Evolutionary conservation across 2,888 invertebrate species (phyloP).

Genomic region (Mactromeris polynyma): DNA sequence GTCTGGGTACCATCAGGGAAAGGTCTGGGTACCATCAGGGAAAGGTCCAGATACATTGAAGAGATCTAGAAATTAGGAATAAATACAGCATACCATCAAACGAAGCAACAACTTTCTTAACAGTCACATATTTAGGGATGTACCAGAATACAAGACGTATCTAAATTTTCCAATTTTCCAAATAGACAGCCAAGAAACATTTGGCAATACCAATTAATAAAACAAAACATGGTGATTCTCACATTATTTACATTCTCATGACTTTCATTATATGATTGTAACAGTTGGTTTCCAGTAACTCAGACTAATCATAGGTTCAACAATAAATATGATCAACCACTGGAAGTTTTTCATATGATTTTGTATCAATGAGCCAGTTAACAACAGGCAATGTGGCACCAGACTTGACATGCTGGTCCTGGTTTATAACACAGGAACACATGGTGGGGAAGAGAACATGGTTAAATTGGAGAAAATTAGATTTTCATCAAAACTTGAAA

Average conservation of each 20-base stretch:
- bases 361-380: not conserved
- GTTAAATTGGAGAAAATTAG: not conserved
- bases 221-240: not conserved
- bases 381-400: not conserved
- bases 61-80: too few relatives aligned
- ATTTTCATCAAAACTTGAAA: slow-evolving; percentile 15
- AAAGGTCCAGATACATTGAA: too few relatives aligned
- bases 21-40: too few relatives aligned
- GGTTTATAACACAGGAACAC: not conserved
- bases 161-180: not conserved
- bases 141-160: not conserved
- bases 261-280: not conserved
- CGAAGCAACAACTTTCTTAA: too few relatives aligned
- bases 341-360: not conserved
- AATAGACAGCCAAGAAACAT: not conserved
- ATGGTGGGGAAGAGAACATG: not conserved
- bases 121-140: not conserved
- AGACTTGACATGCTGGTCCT: not conserved
- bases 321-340: not conserved
- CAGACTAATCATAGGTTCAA: slow-evolving; percentile 10
- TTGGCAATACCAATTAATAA: not conserved
- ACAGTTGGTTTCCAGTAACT: slow-evolving; percentile 1
- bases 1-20: too few relatives aligned
- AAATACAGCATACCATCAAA: too few relatives aligned
- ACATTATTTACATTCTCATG: slow-evolving; percentile 7